A percentile compares a stretch with the other conserved stretches of the same genome.
These are phyloP conservation scores for Synergus japonicus DNA, from an alignment of 2,888 invertebrate genomes.

Conservation along the genomic window DNA sequence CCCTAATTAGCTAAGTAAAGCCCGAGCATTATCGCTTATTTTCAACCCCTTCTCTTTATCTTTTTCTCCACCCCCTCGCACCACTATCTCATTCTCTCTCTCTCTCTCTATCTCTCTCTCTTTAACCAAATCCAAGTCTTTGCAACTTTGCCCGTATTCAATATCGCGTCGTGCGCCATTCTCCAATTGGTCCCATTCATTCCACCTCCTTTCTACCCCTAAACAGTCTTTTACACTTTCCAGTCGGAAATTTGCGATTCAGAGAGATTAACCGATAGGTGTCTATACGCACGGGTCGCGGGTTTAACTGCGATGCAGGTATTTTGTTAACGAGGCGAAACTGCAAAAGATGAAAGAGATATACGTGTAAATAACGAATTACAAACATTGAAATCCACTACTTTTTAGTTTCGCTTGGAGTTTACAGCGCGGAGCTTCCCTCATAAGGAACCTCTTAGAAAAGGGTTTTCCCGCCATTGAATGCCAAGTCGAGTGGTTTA, in stretches of 20 bases:
- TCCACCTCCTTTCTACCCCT: slow-evolving; percentile 45
- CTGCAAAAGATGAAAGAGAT: too few species aligned
- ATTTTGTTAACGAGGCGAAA: not conserved
- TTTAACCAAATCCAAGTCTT: slow-evolving; percentile 59
- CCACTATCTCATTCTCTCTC: slow-evolving; percentile 51
- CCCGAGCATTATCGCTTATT: slow-evolving; percentile 76
- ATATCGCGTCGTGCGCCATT: slow-evolving; percentile 51
- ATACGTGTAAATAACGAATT: not conserved
- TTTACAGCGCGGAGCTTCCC: not conserved
- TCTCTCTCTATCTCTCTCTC: slow-evolving; percentile 58
- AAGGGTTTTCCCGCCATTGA: not conserved
- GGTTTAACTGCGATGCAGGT: slow-evolving; percentile 24
- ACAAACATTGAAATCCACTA: slow-evolving; percentile 34
- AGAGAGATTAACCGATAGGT: slow-evolving; percentile 63
- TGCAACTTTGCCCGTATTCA: slow-evolving; percentile 49
- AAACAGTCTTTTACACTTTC: slow-evolving; percentile 48
- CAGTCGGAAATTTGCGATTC: slow-evolving; percentile 58
- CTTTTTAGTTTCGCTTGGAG: not conserved
- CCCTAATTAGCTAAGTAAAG: slow-evolving; percentile 78
- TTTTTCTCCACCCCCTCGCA: slow-evolving; percentile 42
- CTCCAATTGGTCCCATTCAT: slow-evolving; percentile 52
- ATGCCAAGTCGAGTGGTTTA: not conserved
- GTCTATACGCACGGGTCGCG: slow-evolving; percentile 52
- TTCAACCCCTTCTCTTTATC: slow-evolving; percentile 65
- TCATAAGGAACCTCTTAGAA: not conserved